Base-by-base conservation (phyloP, 1,140 invertebrate species). In the Drosophila funebris region DNA sequence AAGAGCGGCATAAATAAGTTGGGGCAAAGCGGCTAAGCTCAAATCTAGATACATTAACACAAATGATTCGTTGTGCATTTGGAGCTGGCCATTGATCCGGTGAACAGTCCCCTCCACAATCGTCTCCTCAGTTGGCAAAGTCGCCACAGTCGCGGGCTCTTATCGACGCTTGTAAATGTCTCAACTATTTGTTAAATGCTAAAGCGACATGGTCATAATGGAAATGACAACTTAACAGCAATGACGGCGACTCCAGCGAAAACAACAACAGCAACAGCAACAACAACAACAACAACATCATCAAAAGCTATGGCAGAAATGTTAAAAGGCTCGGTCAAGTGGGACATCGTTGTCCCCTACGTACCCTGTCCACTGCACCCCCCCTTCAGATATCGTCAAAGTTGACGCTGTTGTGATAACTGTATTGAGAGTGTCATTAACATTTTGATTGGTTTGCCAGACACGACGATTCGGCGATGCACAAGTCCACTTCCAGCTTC, bases 131-230 rank as follows among this genome's bases (percentile, higher is more conserved):
- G 18, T n/a, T 11, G 7, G n/a, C 46, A 20, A n/a, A n/a, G n/a
- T n/a, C n/a, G n/a, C 22, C 20, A 57, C 29, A n/a, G 36, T 37
- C 57, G 16, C 20, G 43, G 14, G 8, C 44, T 29, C 69, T 88
- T 88, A 88, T 88, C 83, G 78, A 27, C 36, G 44, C 88, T 88
- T 90, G 88, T 90, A 90, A 90, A 90, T 90, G 88, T 90, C 88
- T 90, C 88, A 90, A 90, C 88, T 90, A 90, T 90, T 90, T 90
- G 88, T 90, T 90, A 90, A 90, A 90, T 90, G 83, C 79, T 90
- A 90, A 90, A 90, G 84, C 88, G 88, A 90, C 88, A 90, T 88
- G 83, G 72, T 83, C 88, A 90, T 90, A 90, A 90, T 90, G 88
- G 88, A 90, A 90, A 84, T 90, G 88, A 90, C 88, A 90, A 90